Base-by-base conservation (phyloP, 1,140 invertebrate genomes). In the Lucilia cuprina region DNA sequence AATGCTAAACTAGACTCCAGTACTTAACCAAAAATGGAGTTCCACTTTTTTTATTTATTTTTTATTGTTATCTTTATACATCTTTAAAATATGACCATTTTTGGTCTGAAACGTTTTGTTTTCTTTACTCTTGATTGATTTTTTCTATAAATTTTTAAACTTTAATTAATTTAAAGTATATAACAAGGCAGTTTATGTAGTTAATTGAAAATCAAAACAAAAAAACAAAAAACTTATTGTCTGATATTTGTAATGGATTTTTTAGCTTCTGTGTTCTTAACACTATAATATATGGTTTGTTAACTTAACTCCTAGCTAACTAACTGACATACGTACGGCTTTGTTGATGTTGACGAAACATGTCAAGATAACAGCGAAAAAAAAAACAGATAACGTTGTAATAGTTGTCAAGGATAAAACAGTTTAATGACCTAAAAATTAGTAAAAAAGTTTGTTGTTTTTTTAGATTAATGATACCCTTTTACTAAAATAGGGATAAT, bases 121-220 rank as follows among this genome's bases (percentile, higher is more conserved):
- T 70, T 70, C n/a, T 70, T 70, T 70, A 70, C 65, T 21, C n/a
- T 70, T 70, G 65, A 70, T 70, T 70, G 65, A 70, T 70, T 70
- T 70, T 21, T 70, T 10, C 3, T 70, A 25, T 55, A 55, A 30
- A 30, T 30, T 1, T 30, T 14, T 17, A 55, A 14, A 60, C 55
- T 60, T 60, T 60, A 60, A 60, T 60, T 60, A 60, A 60, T 60
- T 60, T 60, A 60, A 60, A 60, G 5, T 60, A 60, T n/a, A 60
- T n/a, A 17, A 60, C 2, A 60, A 60, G 7, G n/a, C 55, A 60
- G 55, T 60, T 60, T 14, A 60, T 60, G 14, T 60, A n/a, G 55
- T 60, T 60, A n/a, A 41, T 41, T 41, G 7, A 41, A 41, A 30
- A 30, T 30, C 25, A n/a, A n/a, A n/a, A n/a, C n/a, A n/a, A n/a